Conservation (phyloP, 1,140 invertebrate species). For the Meloidogyne chitwoodi region DNA sequence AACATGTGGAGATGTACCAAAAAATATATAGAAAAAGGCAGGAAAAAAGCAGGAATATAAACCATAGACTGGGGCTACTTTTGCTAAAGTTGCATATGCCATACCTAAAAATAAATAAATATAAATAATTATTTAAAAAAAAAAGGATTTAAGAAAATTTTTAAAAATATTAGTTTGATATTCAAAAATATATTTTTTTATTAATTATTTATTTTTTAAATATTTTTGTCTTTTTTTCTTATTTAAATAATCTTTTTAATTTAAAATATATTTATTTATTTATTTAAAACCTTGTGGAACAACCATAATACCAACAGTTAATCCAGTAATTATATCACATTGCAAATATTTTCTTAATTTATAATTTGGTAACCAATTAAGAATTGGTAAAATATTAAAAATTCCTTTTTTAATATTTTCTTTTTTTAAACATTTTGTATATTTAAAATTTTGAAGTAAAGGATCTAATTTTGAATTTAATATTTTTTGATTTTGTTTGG, state of each 20-base stretch:
- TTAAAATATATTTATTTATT: neutral
- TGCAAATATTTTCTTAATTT: constrained; percentile 46
- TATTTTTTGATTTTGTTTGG: neutral
- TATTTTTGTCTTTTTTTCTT: neutral
- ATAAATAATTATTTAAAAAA: neutral
- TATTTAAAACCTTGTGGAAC: constrained; percentile 57
- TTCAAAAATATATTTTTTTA: too few relatives aligned
- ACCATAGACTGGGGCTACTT: constrained; percentile 62
- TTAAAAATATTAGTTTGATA: too few relatives aligned
- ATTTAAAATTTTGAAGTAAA: neutral
- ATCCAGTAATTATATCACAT: constrained; percentile 59
- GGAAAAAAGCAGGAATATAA: constrained; percentile 64
- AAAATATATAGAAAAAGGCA: constrained; percentile 62
- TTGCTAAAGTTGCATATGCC: constrained; percentile 62
- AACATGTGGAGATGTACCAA: constrained; percentile 62
- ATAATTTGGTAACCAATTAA: constrained; percentile 55
- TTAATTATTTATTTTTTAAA: too few relatives aligned
- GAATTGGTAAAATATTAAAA: constrained; percentile 36
- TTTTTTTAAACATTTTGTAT: neutral
- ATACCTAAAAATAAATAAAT: constrained; percentile 53
- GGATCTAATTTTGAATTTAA: neutral
- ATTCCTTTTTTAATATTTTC: neutral
- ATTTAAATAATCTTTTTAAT: neutral
- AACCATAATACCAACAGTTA: constrained; percentile 62
- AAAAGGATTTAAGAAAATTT: too few relatives aligned